phyloP scores from a whole-genome alignment of 2,113 vertebrate species.

The Amblyornis subalaris region DNA sequence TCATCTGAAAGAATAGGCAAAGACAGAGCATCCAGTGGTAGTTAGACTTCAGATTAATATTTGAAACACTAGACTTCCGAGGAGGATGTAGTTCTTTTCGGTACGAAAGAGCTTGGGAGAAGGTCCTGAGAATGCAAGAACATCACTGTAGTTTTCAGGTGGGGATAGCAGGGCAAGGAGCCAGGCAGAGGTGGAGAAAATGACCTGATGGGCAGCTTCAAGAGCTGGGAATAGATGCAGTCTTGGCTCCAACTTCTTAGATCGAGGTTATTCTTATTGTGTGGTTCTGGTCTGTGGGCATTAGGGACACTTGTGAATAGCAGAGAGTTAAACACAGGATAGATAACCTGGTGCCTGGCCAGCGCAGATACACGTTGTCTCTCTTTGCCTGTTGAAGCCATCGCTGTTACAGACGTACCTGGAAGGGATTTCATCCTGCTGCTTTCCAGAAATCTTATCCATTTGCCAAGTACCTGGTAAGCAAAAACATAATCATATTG shows the following conservation, averaged over 20 bases:
- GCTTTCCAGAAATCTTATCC: neutral
- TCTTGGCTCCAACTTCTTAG: neutral
- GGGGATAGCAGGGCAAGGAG: neutral
- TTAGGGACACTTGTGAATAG: neutral
- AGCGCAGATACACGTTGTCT: neutral
- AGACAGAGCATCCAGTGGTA: neutral
- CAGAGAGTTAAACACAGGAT: neutral
- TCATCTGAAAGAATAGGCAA: neutral
- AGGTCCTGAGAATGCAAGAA: neutral
- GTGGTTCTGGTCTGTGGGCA: neutral
- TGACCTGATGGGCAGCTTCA: neutral
- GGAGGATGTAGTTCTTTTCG: neutral
- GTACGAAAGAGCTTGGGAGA: neutral
- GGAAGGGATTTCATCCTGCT: neutral
- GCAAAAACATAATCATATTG: neutral
- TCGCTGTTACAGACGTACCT: fast-evolving
- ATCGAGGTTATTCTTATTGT: neutral
- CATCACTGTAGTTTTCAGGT: neutral
- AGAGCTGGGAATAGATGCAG: neutral
- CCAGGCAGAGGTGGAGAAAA: neutral
- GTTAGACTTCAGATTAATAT: neutral
- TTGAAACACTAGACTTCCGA: neutral
- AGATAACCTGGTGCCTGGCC: neutral
- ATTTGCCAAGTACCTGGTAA: neutral
- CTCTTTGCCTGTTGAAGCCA: neutral